phyloP scores from a whole-genome alignment of 2,797 vertebrate genomes.

The Tamandua tetradactyla region DNA sequence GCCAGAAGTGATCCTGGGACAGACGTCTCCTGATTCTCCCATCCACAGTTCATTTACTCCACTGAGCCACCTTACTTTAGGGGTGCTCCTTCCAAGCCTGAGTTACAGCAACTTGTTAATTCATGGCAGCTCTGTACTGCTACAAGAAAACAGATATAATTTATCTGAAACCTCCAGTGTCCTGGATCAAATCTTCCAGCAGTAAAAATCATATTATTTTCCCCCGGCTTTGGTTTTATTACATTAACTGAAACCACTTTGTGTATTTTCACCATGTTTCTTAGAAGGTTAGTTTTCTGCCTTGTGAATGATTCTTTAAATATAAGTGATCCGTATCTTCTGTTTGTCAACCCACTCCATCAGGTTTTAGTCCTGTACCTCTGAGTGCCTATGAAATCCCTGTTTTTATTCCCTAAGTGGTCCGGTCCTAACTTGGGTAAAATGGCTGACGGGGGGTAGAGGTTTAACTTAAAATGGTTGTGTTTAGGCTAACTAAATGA shows the following conservation, averaged over 20 bases:
- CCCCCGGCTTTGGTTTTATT: neutral
- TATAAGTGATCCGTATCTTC: neutral
- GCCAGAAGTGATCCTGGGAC: no score
- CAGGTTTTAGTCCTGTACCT: neutral
- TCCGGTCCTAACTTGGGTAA: neutral
- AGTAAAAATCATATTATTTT: neutral
- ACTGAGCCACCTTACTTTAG: neutral
- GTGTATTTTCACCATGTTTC: neutral
- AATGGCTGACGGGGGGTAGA: neutral
- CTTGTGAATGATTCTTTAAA: neutral
- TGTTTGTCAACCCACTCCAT: neutral
- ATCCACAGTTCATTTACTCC: neutral
- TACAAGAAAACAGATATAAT: neutral
- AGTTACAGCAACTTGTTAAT: neutral
- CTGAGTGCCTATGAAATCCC: neutral
- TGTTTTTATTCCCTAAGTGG: neutral
- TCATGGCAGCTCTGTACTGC: neutral
- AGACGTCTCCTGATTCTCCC: neutral
- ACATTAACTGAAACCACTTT: neutral
- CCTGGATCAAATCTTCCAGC: neutral
- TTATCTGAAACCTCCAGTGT: neutral
- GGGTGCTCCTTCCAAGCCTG: neutral
- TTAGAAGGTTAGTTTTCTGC: neutral
- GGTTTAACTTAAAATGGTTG: neutral
- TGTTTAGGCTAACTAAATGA: neutral